Base-by-base conservation (phyloP, 1,140 invertebrate genomes). In the Drosophila eugracilis region DNA sequence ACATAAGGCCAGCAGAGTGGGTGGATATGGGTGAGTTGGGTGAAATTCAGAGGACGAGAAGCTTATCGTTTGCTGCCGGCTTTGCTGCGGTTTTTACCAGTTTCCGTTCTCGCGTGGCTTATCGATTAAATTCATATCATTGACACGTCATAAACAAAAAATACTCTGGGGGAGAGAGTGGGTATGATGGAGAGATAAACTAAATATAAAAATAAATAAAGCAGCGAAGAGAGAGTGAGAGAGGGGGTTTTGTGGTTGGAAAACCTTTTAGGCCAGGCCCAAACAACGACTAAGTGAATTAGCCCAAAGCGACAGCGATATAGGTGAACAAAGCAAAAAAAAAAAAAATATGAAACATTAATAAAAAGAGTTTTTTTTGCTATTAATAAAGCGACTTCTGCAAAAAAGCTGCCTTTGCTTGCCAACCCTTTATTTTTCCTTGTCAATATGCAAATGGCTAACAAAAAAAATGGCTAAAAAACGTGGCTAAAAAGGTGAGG, bases 371-470 rank as follows among this genome's bases (percentile, higher is more conserved):
- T 63, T 67, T 67, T 67, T 30, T 65, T 67, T 41, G 12, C 26
- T 44, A 21, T 26, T 72, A 37, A 28, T 47, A 71, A 49, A 52
- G 22, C n/a, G 30, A 36, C 15, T 69, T 36, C 19, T 60, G 32
- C 21, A 60, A 66, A 26, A 52, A 30, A n/a, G 28, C 15, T 5
- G 4, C n/a, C 22, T 37, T 21, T 42, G 2, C 12, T 28, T 21
- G 9, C 12, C 45, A 62, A 2, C 47, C 67, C 39, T 44, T 22
- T 30, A 54, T 53, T 36, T 50, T 28, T 36, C 60, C 53, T 78
- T 52, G 30, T 62, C 58, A 48, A 76, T 81, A 85, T 81, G 80
- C 81, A 77, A 80, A 80, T 80, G 39, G 69, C 34, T 28, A 15
- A 0, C 3, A 32, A 32, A 5, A 34, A 24, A 24, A 44, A 10